Conservation (phyloP, 2,888 invertebrate genomes). For the Oscheius sp. region DNA sequence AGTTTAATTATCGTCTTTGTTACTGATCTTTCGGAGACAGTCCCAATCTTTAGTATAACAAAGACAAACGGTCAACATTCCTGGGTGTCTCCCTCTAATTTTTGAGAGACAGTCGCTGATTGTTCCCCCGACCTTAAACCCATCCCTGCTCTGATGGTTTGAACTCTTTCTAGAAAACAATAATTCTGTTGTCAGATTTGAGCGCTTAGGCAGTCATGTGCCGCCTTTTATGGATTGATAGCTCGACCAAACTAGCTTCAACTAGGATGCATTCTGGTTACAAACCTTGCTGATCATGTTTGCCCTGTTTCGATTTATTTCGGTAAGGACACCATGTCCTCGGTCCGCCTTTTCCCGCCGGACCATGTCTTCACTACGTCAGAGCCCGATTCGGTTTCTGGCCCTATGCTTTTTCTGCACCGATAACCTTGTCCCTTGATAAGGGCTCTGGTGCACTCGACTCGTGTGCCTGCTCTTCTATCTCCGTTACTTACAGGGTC, state of each 20-base stretch:
- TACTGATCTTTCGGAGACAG: too few relatives aligned
- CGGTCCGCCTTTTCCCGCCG: background rate
- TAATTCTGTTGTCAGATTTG: background rate
- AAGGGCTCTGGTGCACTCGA: slow-evolving; percentile 19
- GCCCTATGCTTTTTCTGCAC: slow-evolving; percentile 31
- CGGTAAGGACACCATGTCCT: background rate
- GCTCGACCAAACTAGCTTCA: slow-evolving; percentile 18
- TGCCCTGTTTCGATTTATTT: background rate
- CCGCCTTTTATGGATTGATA: slow-evolving; percentile 23
- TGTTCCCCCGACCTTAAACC: too few relatives aligned
- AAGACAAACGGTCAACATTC: slow-evolving; percentile 2
- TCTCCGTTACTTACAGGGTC: background rate
- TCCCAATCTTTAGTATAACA: slow-evolving; percentile 4
- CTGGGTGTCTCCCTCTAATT: background rate
- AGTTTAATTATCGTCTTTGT: too few relatives aligned
- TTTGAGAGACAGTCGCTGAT: too few relatives aligned
- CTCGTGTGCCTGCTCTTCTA: slow-evolving; percentile 14
- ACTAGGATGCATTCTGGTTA: background rate
- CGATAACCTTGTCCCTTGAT: slow-evolving; percentile 33
- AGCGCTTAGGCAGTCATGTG: slow-evolving; percentile 10
- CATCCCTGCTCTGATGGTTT: background rate
- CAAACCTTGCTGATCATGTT: background rate
- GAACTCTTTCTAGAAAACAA: background rate
- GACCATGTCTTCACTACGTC: slow-evolving; percentile 9
- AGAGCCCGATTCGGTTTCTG: slow-evolving; percentile 31